Base-by-base conservation (phyloP, 2,888 invertebrate genomes). In the Luperina nickerlii region DNA sequence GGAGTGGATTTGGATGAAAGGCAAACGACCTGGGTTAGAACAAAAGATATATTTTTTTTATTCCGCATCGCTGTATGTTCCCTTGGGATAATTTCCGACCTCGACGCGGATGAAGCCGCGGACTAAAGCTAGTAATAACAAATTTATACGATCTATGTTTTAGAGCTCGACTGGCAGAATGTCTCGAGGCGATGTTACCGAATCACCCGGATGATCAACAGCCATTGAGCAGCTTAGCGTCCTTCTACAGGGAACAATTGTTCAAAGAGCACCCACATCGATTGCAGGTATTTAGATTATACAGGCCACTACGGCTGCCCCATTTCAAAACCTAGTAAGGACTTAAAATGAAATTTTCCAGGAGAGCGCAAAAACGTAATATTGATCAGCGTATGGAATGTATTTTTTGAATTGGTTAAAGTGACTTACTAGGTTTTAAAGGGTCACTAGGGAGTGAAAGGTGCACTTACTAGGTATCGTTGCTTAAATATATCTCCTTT, bases 141-240 rank as follows among this genome's bases (percentile, higher is more conserved):
- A 27, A 18, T 45, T 60, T 45, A n/a, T n/a, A 38, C 20, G 15
- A 32, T 42, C 71, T 60, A 8, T 51, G 42, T 83, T 93, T 9
- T 91, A 97, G 99, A 82, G 99, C 99, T 0, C 97, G 98, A 76
- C 95, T 99, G 81, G 99, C 99, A 0, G 99, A 99, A 94, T 98
- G 98, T 73, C 95, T 99, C 20, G 99, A 99, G 92, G 98, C 98
- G 13, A 97, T 99, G 91, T 94, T 99, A 89, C 99, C 99, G 0
- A 97, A 97, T 85, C 97, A 97, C 51, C 97, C 97, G 0, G 98
- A 98, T 74, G 97, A 97, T 76, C 95, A 95, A 79, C 95, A 94
- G 79, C 96, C 96, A 0, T 85, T 96, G 51, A 94, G 93, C 87
- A 96, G 92, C 83, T 93, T 96, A 71, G 95, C 96, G 0, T 94